Base-by-base conservation (phyloP, 2,797 vertebrate genomes). In the Craterocephalus amniculus region DNA sequence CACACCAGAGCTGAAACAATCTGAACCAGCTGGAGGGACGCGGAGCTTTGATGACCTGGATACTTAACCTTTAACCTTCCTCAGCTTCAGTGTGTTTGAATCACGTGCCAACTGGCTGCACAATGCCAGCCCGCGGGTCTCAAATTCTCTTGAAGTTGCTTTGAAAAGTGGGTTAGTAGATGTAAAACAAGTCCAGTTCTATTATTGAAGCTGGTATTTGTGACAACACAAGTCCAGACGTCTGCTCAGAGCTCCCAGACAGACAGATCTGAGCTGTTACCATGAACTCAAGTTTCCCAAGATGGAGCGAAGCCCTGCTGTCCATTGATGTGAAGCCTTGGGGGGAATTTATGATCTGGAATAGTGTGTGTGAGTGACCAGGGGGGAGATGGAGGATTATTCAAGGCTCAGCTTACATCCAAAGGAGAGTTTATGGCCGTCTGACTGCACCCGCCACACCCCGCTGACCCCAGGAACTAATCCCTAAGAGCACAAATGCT, bases 341-440 rank as follows among this genome's bases (percentile, higher is more conserved):
- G 0, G 20, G 54, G 64, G 78, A 87, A 91, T 90, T 92, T 88
- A 91, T 77, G 83, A 70, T 81, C 76, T 62, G 77, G 86, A 73
- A 85, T 79, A n/a, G 60, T 79, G 71, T 66, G 71, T 64, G 56
- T 10, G 67, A 81, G 78, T 70, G 81, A 84, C 78, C 63, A 11
- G 8, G 49, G 71, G 71, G 71, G 59, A 32, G 72, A 60, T 18
- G 1, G 6, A 31, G 84, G 87, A 90, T 87, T 88, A 91, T 83
- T 87, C 68, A 58, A 82, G 79, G 83, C 73, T 92, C 87, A 9
- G 82, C 75, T 91, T 88, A 90, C 87, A 91, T 51, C 29, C 62
- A 84, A 78, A 86, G 59, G 70, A 51, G 70, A 72, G 78, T 89
- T 92, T 77, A 86, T 72, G 32, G 63, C 68, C 74, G 56, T 63